Percentiles rank a stretch among this genome's conserved stretches.
Conservation (phyloP, 2,797 vertebrate genomes). For the Pseudomugil gertrudae region DNA sequence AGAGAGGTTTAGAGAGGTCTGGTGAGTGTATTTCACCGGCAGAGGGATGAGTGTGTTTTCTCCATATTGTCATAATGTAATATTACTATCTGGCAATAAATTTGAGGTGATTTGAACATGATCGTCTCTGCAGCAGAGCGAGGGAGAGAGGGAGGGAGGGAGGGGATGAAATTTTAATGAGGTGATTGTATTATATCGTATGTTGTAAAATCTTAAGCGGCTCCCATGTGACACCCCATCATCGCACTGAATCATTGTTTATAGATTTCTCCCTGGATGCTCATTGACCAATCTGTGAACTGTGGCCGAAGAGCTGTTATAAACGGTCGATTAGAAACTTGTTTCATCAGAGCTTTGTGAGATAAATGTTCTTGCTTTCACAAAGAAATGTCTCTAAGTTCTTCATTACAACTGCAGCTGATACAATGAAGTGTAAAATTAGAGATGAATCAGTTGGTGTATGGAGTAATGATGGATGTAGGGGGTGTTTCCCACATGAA, state of each 20-base stretch:
- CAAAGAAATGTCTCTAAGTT: conserved; percentile 15
- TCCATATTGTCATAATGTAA: conserved; percentile 3
- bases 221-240: conserved; percentile 41
- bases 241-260: conserved; percentile 38
- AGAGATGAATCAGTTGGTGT: neutral
- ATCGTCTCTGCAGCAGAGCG: conserved; percentile 47
- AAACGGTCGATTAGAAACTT: conserved; percentile 21
- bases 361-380: conserved; percentile 23
- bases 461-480: neutral
- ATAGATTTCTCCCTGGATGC: conserved; percentile 38
- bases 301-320: conserved; percentile 12
- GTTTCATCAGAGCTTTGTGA: conserved; percentile 23
- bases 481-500: neutral
- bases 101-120: conserved; percentile 39
- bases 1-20: conserved; percentile 23
- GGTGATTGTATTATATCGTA: conserved; percentile 55
- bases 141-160: conserved; percentile 55
- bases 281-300: conserved; percentile 31
- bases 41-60: conserved; percentile 15
- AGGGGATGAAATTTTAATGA: conserved; percentile 72
- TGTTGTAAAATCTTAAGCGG: conserved; percentile 45
- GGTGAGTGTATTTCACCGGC: conserved; percentile 27
- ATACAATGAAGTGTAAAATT: neutral
- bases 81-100: conserved; percentile 17
- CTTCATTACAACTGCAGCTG: neutral